phyloP scores from a whole-genome alignment of 2,113 vertebrate species.

The Falco punctatus region DNA sequence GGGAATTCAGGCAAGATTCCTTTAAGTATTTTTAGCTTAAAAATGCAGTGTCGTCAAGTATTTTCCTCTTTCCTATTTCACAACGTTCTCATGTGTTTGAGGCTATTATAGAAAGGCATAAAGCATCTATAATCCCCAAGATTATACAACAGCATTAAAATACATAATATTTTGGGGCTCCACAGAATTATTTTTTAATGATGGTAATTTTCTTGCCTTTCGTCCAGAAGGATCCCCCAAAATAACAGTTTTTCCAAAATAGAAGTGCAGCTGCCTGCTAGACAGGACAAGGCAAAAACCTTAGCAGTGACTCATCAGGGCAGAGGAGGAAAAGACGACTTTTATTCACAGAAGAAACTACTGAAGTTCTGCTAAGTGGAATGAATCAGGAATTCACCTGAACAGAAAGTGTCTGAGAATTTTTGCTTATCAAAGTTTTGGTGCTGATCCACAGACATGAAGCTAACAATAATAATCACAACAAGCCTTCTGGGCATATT shows the following conservation, averaged over 20 bases:
- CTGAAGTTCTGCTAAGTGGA: neutral
- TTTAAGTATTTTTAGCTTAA: neutral
- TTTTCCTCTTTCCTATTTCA: neutral
- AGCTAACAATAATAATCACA: neutral
- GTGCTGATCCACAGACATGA: neutral
- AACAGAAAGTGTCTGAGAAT: neutral
- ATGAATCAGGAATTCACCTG: neutral
- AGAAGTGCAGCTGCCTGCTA: neutral
- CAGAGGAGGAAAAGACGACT: neutral
- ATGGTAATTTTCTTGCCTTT: neutral
- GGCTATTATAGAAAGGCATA: neutral
- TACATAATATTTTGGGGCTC: neutral
- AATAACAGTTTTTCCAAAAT: neutral
- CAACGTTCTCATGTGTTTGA: neutral
- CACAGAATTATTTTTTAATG: neutral
- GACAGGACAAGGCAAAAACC: neutral
- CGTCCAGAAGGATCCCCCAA: neutral
- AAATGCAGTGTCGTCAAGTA: neutral
- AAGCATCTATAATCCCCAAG: neutral
- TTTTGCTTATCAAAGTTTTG: neutral
- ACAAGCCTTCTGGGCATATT: neutral
- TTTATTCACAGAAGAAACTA: neutral
- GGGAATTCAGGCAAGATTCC: neutral
- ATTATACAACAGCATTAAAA: neutral
- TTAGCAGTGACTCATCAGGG: neutral